Evolutionary conservation across 2,888 invertebrate species (phyloP).

Genomic region (Melangyna quadrimaculata): DNA sequence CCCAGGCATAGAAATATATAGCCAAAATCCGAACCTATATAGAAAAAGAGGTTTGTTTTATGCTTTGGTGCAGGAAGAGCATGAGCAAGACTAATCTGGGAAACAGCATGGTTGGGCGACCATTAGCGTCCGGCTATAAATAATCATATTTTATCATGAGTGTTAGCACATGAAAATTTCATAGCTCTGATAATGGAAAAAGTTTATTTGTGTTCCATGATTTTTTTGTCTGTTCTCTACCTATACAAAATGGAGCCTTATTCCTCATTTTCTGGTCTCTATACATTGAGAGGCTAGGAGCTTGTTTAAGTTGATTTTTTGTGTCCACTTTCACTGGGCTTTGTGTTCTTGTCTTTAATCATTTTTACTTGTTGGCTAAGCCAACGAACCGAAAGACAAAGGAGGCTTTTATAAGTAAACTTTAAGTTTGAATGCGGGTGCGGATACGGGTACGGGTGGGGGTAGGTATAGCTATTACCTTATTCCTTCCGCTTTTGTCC

Average conservation of each 20-base stretch:
- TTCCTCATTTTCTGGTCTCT: neutral
- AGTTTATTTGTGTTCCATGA: constrained; percentile 67
- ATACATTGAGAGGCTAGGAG: constrained; percentile 1
- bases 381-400: neutral
- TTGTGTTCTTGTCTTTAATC: constrained; percentile 63
- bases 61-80: neutral
- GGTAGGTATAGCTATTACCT: constrained; percentile 22
- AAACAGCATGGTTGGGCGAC: constrained; percentile 25
- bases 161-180: constrained; percentile 74
- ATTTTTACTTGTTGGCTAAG: constrained; percentile 65
- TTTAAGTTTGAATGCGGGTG: neutral
- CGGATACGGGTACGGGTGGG: too few species aligned
- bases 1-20: neutral
- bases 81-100: constrained; percentile 5
- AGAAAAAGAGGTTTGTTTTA: neutral
- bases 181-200: constrained; percentile 74
- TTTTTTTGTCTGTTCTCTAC: neutral
- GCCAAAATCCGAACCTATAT: neutral
- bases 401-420: constrained; percentile 14
- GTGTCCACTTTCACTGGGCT: constrained; percentile 2
- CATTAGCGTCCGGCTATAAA: constrained; percentile 72
- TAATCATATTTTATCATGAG: constrained; percentile 73
- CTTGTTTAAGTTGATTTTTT: constrained; percentile 50
- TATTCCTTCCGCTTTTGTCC: neutral
- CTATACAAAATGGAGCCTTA: neutral